These are phyloP conservation scores for Morelia viridis DNA, from an alignment of 2,797 vertebrate species.

Conservation along the genomic window DNA sequence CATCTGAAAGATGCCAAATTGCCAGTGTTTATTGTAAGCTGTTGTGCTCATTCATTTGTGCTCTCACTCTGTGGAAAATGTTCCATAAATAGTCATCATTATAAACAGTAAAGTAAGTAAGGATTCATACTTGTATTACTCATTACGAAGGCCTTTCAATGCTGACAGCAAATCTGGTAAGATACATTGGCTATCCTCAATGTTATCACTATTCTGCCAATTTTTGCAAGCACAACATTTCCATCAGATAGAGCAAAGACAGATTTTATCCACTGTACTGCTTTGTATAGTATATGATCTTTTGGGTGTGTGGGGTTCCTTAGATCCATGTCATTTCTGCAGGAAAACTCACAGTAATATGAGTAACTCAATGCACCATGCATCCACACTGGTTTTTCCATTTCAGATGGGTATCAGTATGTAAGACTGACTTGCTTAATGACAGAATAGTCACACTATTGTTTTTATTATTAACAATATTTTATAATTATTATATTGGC, in stretches of 20 bases:
- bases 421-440: neutral
- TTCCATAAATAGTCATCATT: neutral
- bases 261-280: neutral
- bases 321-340: neutral
- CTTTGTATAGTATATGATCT: neutral
- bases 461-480: neutral
- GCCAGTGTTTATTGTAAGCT: neutral
- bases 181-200: neutral
- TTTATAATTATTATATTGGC: neutral
- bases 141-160: neutral
- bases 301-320: neutral
- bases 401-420: neutral
- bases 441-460: neutral
- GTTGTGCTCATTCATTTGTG: neutral
- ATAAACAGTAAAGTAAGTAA: neutral
- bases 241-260: neutral
- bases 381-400: neutral
- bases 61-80: neutral
- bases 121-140: neutral
- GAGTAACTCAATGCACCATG: neutral
- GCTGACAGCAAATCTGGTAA: neutral
- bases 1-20: neutral
- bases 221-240: neutral
- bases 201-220: neutral
- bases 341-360: neutral